Base-by-base conservation (phyloP, 2,888 invertebrate species). In the Hypomecis punctinalis region DNA sequence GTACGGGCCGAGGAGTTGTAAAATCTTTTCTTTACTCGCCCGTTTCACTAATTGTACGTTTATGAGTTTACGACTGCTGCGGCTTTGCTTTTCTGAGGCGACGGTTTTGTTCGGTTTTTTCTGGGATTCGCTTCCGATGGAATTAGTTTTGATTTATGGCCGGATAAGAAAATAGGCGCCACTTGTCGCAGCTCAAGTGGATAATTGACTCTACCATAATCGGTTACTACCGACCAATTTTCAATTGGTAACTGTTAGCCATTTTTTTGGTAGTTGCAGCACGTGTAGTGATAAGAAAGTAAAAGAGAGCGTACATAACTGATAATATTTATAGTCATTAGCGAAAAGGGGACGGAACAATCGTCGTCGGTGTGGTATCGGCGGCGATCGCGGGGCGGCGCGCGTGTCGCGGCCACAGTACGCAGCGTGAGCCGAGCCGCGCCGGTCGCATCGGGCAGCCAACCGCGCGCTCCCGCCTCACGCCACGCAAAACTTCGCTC, bases 381-480 rank as follows among this genome's bases (percentile, higher is more conserved):
- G 85, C 33, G 36, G 56, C 39, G 84, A 79, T 80, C 82, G 85
- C 87, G 85, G 89, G 93, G 94, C 93, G 94, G 94, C 94, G 94
- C 94, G 94, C 93, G 93, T 92, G 93, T 85, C 72, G 92, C 92
- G 91, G 94, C 83, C 82, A 80, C 94, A 95, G 94, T 94, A 94
- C 94, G 94, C 91, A 94, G 94, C 94, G 94, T 94, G 94, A 94
- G 94, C 94, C 94, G 94, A 94, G 94, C 94, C 89, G 90, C 94
- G 94, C 90, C 93, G 94, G 90, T 89, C 90, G 91, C 84, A 81
- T 78, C 81, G 84, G 83, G 83, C 84, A 77, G 72, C 79, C 74
- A 82, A 79, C 83, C 85, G 87, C 85, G 84, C 81, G 84, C 86
- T 83, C 86, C 80, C 82, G 79, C 79, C 89, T 78, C 85, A 82